Conservation (phyloP, 2,113 vertebrate species). For the Callospermophilus lateralis region DNA sequence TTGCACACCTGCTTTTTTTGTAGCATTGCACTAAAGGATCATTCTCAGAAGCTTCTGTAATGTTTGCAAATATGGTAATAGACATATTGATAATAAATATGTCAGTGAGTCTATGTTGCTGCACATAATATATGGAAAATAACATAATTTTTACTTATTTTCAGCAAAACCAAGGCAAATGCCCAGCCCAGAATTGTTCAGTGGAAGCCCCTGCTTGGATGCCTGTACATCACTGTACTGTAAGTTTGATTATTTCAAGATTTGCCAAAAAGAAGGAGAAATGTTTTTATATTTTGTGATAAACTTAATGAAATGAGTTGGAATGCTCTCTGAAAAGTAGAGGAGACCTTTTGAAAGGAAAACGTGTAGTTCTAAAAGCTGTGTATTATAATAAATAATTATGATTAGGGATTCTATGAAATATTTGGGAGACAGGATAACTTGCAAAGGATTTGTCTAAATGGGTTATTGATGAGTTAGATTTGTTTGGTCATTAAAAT, state of each 20-base stretch:
- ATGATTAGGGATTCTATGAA: neutral
- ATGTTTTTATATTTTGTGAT: conserved; percentile 23
- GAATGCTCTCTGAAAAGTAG: neutral
- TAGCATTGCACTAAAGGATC: conserved; percentile 1
- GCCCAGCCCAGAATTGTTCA: conserved; percentile 89
- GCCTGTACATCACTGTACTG: conserved; percentile 89
- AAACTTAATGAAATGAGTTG: neutral
- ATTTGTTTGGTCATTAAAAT: conserved; percentile 58
- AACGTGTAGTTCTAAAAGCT: neutral
- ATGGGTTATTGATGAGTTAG: conserved; percentile 68
- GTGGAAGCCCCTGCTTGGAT: conserved; percentile 90
- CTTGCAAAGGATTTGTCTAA: conserved; percentile 63
- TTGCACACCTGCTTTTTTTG: neutral
- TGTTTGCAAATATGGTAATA: conserved; percentile 36
- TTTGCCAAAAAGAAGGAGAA: conserved; percentile 77
- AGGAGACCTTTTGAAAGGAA: conserved; percentile 33
- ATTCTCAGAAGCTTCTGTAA: neutral
- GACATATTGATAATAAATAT: neutral
- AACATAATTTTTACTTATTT: conserved; percentile 86
- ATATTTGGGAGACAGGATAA: conserved; percentile 27
- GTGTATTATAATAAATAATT: neutral
- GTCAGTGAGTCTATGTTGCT: conserved; percentile 33
- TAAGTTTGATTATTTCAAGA: conserved; percentile 86
- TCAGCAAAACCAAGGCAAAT: conserved; percentile 91
- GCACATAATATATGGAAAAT: conserved; percentile 74